Base-by-base conservation (phyloP, 1,140 invertebrate species). In the Zaprionus inermis region DNA sequence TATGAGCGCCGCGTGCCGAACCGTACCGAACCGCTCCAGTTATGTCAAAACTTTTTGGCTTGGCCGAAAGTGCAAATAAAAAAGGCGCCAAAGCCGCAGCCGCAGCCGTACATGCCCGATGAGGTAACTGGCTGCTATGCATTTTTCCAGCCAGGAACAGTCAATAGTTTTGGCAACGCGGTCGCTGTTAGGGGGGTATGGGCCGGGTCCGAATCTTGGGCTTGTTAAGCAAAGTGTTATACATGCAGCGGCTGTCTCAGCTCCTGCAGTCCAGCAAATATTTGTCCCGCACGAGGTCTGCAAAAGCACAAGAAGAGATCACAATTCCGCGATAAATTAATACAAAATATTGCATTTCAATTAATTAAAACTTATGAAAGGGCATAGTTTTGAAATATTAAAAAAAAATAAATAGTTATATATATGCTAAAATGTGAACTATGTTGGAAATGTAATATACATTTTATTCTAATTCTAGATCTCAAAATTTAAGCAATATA, bases 161-260 rank as follows among this genome's bases (percentile, higher is more conserved):
- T 64, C 24, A 63, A 64, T 20, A 44, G 38, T 49, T 34, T n/a
- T 14, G 41, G 4, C 10, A 34, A n/a, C 11, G 24, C 18, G n/a
- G 60, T n/a, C n/a, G n/a, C n/a, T n/a, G n/a, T n/a, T n/a, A n/a
- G n/a, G 32, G 24, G 18, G 18, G 58, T 11, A 57, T 16, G 16
- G 41, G 51, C 34, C 34, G 32, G 2, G 3, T 1, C 10, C 41
- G 24, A 24, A 32, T 34, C 30, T 32, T 18, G 5, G 63, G 65
- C 83, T 77, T 88, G 79, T 86, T 41, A 51, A 84, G 78, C 80
- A 84, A 88, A 83, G 84, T 89, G 84, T 89, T 89, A 60, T 63
- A 83, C 61, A 78, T 83, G 79, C 28, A 44, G 58, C 75, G 63
- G 71, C 49, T 57, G 61, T 44, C 36, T 60, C 18, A 24, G 63